phyloP scores from a whole-genome alignment of 2,888 invertebrate species.

The Fragum sueziense region DNA sequence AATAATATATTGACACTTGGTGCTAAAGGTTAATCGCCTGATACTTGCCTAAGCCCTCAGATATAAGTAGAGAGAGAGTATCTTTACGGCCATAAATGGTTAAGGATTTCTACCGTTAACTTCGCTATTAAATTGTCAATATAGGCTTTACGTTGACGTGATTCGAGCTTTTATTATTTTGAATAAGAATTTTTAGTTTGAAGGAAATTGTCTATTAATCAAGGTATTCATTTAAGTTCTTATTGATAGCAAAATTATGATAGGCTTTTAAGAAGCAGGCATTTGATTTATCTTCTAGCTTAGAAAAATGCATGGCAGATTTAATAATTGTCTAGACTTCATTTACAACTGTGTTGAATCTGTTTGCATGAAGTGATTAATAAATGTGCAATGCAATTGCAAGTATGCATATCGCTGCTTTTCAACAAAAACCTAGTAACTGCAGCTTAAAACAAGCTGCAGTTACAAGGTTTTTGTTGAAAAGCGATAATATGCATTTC shows the following conservation, averaged over 20 bases:
- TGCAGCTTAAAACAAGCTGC: too few species aligned
- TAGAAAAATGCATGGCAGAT: too few species aligned
- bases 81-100: constrained; percentile 1
- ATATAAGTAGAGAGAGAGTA: constrained; percentile 11
- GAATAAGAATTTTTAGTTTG: not conserved
- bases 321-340: too few species aligned
- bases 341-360: too few species aligned
- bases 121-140: not conserved
- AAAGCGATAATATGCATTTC: too few species aligned
- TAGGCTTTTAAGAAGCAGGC: not conserved
- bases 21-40: not conserved
- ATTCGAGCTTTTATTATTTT: not conserved
- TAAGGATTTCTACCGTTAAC: not conserved
- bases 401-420: too few species aligned
- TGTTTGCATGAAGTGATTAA: too few species aligned
- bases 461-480: too few species aligned
- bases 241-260: not conserved
- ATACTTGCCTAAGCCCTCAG: constrained; percentile 2
- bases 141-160: not conserved
- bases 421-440: too few species aligned
- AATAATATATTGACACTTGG: not conserved
- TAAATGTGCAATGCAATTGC: too few species aligned
- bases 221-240: not conserved
- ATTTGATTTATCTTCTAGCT: too few species aligned
- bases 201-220: not conserved